phyloP scores from a whole-genome alignment of 2,797 vertebrate genomes.

The Sebastiscus albofasciatus region DNA sequence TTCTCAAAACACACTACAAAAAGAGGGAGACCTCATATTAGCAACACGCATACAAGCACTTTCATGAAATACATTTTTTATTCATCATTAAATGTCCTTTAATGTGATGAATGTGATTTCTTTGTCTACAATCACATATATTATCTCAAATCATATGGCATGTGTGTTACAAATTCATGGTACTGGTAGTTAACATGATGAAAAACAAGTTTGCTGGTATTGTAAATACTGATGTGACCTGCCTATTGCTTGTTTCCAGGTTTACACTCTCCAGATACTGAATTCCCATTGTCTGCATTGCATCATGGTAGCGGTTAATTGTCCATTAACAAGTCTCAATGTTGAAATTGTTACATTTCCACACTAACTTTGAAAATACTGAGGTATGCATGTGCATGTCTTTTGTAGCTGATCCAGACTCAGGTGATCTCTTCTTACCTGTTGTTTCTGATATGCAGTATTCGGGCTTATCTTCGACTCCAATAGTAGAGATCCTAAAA shows the following conservation, averaged over 20 bases:
- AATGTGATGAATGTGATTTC: background rate
- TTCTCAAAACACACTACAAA: background rate
- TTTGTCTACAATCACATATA: background rate
- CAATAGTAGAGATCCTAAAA: constrained; percentile 94
- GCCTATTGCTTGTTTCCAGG: background rate
- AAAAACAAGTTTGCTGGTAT: background rate
- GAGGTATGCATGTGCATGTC: background rate
- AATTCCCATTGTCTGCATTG: background rate
- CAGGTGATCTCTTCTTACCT: constrained; percentile 83
- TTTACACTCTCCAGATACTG: background rate
- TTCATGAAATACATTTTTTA: too few relatives aligned
- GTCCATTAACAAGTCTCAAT: constrained; percentile 1
- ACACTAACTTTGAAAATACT: background rate
- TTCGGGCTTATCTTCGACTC: constrained; percentile 99
- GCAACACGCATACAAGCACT: background rate
- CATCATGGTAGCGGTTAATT: background rate
- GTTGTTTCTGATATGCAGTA: constrained; percentile 99
- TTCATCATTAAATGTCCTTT: background rate
- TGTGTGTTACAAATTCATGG: background rate
- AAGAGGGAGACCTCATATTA: background rate
- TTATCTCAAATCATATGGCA: background rate
- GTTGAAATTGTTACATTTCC: background rate
- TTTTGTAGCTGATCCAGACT: background rate
- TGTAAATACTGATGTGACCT: background rate
- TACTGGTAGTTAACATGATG: background rate